A percentile compares a stretch with the other conserved stretches of the same genome.
These are phyloP conservation scores for Monopterus albus DNA, from an alignment of 2,113 vertebrate species.

Conservation along the genomic window DNA sequence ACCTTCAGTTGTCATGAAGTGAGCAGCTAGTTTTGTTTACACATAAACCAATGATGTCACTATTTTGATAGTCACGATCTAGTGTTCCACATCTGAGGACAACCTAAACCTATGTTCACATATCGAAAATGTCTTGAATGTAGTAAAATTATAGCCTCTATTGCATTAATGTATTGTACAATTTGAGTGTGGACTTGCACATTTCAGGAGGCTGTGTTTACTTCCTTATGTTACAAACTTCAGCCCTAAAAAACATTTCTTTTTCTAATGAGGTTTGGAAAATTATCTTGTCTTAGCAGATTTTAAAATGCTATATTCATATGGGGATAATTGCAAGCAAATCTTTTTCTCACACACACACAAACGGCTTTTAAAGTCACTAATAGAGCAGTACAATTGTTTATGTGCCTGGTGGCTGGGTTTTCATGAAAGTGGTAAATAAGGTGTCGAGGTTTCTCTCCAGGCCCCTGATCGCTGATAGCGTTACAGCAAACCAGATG, in stretches of 20 bases:
- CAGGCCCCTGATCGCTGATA: background rate
- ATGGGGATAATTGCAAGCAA: slow-evolving; percentile 6
- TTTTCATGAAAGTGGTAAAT: slow-evolving; percentile 33
- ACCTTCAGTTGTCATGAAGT: slow-evolving; percentile 43
- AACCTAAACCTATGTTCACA: background rate
- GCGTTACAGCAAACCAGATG: slow-evolving; percentile 26
- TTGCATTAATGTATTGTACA: background rate
- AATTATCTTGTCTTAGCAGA: background rate
- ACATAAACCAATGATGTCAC: slow-evolving; percentile 46
- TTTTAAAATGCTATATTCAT: background rate
- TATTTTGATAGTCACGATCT: slow-evolving; percentile 31
- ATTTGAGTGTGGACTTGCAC: background rate
- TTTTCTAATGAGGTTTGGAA: background rate
- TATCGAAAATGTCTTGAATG: background rate
- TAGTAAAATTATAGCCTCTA: background rate
- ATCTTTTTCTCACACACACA: background rate
- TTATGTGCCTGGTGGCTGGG: slow-evolving; percentile 1
- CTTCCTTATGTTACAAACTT: background rate
- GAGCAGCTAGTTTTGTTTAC: slow-evolving; percentile 47
- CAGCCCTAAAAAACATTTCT: background rate
- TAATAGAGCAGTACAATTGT: background rate
- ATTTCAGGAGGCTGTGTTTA: background rate
- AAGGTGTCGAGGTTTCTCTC: slow-evolving; percentile 33
- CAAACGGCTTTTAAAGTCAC: background rate
- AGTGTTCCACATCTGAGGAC: background rate